Percentiles rank a stretch among this genome's conserved stretches.
Evolutionary conservation across 2,888 invertebrate genomes (phyloP).

Genomic region (Tetranychus piercei): DNA sequence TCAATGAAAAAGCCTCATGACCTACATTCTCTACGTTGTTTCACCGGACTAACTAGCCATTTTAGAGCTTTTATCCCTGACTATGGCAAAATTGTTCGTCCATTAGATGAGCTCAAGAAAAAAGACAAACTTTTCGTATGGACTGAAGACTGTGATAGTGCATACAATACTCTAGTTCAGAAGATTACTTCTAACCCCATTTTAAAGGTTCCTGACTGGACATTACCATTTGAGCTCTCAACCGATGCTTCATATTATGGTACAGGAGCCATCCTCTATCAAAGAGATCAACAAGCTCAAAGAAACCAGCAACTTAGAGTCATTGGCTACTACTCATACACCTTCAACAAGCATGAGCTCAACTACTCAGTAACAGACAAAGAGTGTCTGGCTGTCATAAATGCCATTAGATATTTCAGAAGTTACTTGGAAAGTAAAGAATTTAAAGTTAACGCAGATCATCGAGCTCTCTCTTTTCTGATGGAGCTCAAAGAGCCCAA

Average conservation of each 20-base stretch:
- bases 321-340: background rate
- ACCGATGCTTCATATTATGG: conserved; percentile 10
- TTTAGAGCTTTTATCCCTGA: background rate
- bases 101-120: background rate
- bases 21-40: background rate
- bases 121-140: conserved; percentile 3
- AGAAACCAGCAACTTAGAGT: conserved; percentile 4
- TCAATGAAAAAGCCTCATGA: background rate
- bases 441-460: conserved; percentile 8
- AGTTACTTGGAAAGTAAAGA: conserved; percentile 6
- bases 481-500: conserved; percentile 4
- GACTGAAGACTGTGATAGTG: background rate
- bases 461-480: background rate
- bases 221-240: background rate
- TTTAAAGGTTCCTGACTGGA: background rate
- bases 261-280: conserved; percentile 5
- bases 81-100: conserved; percentile 3
- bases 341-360: background rate
- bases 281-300: background rate
- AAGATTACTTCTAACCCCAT: background rate
- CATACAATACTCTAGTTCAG: background rate
- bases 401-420: conserved; percentile 9
- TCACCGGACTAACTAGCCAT: conserved; percentile 7
- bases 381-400: conserved; percentile 7
- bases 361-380: conserved; percentile 6